Percentiles rank a stretch among this genome's conserved stretches.
Conservation (phyloP, 2,888 invertebrate species). For the Nemapogon koenigi region DNA sequence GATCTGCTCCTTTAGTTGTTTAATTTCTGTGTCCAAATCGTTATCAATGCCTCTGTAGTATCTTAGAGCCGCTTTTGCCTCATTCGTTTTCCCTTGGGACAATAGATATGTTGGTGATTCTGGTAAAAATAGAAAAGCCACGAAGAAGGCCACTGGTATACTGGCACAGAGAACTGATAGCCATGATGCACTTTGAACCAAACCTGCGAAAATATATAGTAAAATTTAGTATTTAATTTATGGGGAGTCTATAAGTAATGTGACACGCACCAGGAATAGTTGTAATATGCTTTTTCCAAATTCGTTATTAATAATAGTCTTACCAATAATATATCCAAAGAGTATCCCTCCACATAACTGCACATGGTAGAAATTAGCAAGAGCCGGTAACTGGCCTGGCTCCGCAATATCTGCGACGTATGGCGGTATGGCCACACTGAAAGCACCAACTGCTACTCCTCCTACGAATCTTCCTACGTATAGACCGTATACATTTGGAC, state of each 20-base stretch:
- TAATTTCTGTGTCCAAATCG: conserved; percentile 62
- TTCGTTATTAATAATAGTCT: too few relatives aligned
- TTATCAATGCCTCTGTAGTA: conserved; percentile 69
- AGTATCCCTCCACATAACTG: conserved; percentile 71
- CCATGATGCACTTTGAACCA: conserved; percentile 43
- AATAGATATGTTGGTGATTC: conserved; percentile 73
- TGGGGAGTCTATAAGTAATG: background rate
- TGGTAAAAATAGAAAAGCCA: conserved; percentile 69
- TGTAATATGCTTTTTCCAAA: too few relatives aligned
- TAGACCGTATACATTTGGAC: conserved; percentile 53
- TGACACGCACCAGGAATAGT: too few relatives aligned
- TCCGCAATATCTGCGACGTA: conserved; percentile 72
- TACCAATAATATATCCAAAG: conserved; percentile 65
- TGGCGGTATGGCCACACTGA: conserved; percentile 70
- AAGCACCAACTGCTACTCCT: conserved; percentile 68
- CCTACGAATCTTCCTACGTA: conserved; percentile 65
- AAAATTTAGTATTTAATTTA: background rate
- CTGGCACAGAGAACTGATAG: conserved; percentile 44
- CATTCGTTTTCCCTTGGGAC: conserved; percentile 56
- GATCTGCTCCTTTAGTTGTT: conserved; percentile 47
- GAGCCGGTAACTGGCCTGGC: conserved; percentile 63
- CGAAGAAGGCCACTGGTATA: conserved; percentile 48
- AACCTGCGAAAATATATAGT: too few relatives aligned
- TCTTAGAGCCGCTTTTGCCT: conserved; percentile 66
- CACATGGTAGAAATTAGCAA: conserved; percentile 74